These are phyloP conservation scores for Pelecanoides urinatrix DNA, from an alignment of 2,113 vertebrate genomes.

Conservation along the genomic window DNA sequence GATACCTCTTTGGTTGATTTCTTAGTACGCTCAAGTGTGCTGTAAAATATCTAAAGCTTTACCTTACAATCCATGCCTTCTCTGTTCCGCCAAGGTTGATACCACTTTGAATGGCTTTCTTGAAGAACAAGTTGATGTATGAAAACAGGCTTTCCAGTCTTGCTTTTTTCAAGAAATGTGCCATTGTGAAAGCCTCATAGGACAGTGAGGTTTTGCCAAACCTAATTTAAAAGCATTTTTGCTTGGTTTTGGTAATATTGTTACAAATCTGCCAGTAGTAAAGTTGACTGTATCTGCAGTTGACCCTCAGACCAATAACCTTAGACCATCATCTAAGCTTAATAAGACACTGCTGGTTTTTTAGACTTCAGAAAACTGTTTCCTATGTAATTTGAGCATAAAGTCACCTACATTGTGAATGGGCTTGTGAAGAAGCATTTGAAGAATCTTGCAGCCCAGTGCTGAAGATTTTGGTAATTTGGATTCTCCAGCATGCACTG, in stretches of 20 bases:
- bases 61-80: not conserved
- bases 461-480: not conserved
- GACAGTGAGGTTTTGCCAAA: not conserved
- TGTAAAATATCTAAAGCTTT: not conserved
- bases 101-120: not conserved
- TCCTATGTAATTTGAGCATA: not conserved
- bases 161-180: not conserved
- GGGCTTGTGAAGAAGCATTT: not conserved
- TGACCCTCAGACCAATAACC: not conserved
- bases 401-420: not conserved
- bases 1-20: not conserved
- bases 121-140: not conserved
- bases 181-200: not conserved
- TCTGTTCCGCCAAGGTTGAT: not conserved
- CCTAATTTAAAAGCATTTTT: not conserved
- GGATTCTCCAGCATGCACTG: not conserved
- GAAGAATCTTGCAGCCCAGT: not conserved
- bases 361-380: not conserved
- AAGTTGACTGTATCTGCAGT: not conserved
- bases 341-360: not conserved
- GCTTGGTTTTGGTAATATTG: not conserved
- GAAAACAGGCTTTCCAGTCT: not conserved
- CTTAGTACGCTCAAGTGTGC: not conserved
- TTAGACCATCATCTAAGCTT: not conserved
- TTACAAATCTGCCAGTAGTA: not conserved